A percentile compares a stretch with the other conserved stretches of the same genome.
Conservation (phyloP, 2,888 invertebrate genomes). For the Hedychridium roseum region DNA sequence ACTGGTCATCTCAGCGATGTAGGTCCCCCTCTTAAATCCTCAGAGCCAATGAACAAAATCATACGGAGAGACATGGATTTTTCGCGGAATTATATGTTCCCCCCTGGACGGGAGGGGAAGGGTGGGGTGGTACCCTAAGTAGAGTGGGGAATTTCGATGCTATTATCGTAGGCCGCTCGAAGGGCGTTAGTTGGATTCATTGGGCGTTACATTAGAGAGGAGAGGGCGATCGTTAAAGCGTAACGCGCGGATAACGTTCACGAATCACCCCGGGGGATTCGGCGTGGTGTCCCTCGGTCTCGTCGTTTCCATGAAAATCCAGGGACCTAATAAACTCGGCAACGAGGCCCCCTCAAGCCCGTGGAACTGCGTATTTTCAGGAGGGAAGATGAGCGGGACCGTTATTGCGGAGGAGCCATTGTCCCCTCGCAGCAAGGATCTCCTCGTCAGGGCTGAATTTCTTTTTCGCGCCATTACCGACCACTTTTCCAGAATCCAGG, state of each 20-base stretch:
- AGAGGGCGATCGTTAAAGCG: no score
- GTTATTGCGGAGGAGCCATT: no score
- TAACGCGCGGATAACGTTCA: constrained; percentile 2
- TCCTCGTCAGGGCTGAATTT: neutral
- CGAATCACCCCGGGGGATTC: neutral
- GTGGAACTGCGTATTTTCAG: constrained; percentile 8
- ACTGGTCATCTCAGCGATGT: no score
- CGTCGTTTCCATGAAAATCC: constrained; percentile 9
- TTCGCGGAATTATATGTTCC: no score
- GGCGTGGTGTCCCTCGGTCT: neutral
- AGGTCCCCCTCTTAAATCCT: no score
- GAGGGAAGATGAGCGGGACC: neutral
- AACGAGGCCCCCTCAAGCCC: constrained; percentile 8
- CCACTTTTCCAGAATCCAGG: constrained; percentile 4
- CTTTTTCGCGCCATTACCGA: neutral
- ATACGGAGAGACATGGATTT: no score
- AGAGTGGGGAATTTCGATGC: neutral
- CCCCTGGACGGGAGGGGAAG: no score
- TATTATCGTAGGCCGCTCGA: neutral
- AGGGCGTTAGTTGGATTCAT: neutral
- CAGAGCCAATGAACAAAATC: no score
- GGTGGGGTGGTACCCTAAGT: constrained; percentile 1
- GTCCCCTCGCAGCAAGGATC: no score
- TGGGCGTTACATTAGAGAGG: no score
- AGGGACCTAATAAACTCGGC: constrained; percentile 15